Evolutionary conservation across 2,888 invertebrate species (phyloP), one percentile per base, ranked within the genome.

Genomic region (Ecdyonurus torrentis): DNA sequence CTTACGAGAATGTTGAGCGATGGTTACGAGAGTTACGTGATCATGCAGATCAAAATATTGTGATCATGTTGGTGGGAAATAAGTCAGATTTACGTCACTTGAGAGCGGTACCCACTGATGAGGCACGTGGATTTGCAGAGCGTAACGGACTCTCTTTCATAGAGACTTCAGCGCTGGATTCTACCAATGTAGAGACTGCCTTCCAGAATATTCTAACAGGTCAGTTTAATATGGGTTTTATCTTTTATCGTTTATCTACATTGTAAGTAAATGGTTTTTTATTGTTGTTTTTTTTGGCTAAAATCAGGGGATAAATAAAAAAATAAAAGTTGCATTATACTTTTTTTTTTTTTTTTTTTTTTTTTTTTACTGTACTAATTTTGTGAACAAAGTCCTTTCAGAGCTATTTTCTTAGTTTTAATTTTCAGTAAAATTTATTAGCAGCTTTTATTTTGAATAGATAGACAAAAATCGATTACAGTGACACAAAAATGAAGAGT

Each of bases 141-240:
- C 85, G 83, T 74, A 94, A 98, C 78, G 91, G 91, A 71, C 84
- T 98, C 73, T 94, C 94, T 74, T 97, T 98, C 81, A 97, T 98
- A 75, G 97, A 99, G 83, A 99, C 99, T 67, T 98, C 98, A 70
- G 99, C 99, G 70, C 83, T 99, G 75, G 99, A 99, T 82, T 97
- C 98, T 69, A 99, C 99, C 71, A 99, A 99, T 78, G 99, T 99
- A 73, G 99, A 99, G 82, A 91, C 93, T 72, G 99, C 99, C 79
- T 99, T 99, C 85, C 97, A 97, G 81, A 97, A 99, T 80, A 99
- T 99, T 81, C 86, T 99, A 78, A 97, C 97, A 81, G 97, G 91
- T 91, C 74, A 75, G 70, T 25, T 20, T 23, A 61, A 1, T 20
- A 20, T 3, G 19, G 10, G n/a, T n/a, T n/a, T n/a, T n/a, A n/a